Evolutionary conservation across 1,140 invertebrate genomes (phyloP).

Genomic region (Drosophila leontia): DNA sequence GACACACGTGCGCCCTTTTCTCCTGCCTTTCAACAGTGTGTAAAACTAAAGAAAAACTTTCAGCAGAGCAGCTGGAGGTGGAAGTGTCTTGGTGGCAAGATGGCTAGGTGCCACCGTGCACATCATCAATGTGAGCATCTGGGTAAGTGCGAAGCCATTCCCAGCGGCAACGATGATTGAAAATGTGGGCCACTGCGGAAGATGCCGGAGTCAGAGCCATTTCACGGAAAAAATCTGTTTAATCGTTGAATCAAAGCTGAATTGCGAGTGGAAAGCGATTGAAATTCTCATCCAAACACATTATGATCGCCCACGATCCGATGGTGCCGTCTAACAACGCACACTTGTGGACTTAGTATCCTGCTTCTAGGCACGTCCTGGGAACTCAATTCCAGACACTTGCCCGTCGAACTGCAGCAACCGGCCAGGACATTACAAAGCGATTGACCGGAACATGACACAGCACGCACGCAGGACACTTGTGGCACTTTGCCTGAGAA

Average conservation of each 20-base stretch:
- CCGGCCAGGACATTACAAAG: constrained; percentile 46
- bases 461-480: constrained; percentile 62
- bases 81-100: constrained; percentile 9
- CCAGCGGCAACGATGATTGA: constrained; percentile 18
- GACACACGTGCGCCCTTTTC: constrained; percentile 55
- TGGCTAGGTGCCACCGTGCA: constrained; percentile 29
- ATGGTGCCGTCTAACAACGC: constrained; percentile 9
- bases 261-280: not conserved
- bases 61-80: not conserved
- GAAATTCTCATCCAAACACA: constrained; percentile 6
- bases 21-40: constrained; percentile 56
- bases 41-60: constrained; percentile 71
- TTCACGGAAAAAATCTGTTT: not conserved
- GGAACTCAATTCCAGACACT: constrained; percentile 55
- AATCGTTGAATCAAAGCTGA: not conserved
- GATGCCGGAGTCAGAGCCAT: not conserved
- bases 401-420: constrained; percentile 35
- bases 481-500: constrained; percentile 38
- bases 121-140: constrained; percentile 42
- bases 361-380: constrained; percentile 58
- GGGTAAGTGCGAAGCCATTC: constrained; percentile 40
- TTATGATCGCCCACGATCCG: constrained; percentile 35
- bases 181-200: constrained; percentile 24
- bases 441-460: constrained; percentile 62
- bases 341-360: constrained; percentile 69